A percentile compares a stretch with the other conserved stretches of the same genome.
phyloP scores from a whole-genome alignment of 2,888 invertebrate species.

The Cancer borealis region DNA sequence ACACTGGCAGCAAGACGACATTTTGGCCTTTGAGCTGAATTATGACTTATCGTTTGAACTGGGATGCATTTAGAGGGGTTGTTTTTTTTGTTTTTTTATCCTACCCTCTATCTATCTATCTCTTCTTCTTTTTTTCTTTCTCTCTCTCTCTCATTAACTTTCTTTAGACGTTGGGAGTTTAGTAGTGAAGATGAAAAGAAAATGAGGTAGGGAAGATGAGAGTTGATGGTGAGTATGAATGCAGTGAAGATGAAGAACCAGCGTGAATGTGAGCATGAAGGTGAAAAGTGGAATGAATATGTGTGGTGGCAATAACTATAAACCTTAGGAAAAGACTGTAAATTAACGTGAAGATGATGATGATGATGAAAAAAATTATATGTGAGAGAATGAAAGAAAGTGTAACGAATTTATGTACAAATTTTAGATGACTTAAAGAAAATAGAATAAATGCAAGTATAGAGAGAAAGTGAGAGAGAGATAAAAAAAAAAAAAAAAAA shows the following conservation, averaged over 20 bases:
- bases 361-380: neutral
- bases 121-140: constrained; percentile 39
- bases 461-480: neutral
- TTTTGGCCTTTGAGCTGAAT: constrained; percentile 1
- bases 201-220: no score
- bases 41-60: neutral
- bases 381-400: neutral
- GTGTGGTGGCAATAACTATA: no score
- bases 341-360: neutral
- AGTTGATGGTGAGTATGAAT: neutral
- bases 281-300: neutral
- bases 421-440: neutral
- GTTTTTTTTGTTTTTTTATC: neutral
- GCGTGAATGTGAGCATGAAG: neutral
- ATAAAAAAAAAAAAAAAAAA: neutral
- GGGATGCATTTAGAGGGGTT: neutral
- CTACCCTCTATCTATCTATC: no score
- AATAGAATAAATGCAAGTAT: neutral
- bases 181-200: no score
- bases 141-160: constrained; percentile 20
- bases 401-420: neutral
- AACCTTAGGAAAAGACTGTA: no score
- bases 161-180: neutral
- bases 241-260: neutral
- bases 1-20: constrained; percentile 21